Percentiles rank a stretch among this genome's conserved stretches.
These are phyloP conservation scores for Drosophila fuyamai DNA, from an alignment of 1,140 invertebrate species.

Conservation along the genomic window DNA sequence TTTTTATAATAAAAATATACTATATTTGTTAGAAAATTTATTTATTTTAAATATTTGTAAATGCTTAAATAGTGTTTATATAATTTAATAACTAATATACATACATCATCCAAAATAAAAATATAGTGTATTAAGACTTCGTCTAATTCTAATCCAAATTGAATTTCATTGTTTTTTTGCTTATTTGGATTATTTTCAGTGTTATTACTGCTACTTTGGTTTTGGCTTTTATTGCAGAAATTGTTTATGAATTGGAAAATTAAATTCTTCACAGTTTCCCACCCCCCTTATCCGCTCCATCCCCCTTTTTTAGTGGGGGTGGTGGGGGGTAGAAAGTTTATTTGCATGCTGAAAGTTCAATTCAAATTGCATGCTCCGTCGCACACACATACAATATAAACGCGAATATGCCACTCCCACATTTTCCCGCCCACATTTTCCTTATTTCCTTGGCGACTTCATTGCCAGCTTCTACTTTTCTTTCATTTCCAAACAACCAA, in stretches of 20 bases:
- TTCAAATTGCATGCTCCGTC: slow-evolving; percentile 72
- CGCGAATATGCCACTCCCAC: slow-evolving; percentile 8
- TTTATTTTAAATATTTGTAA: no score
- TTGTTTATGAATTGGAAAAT: slow-evolving; percentile 81
- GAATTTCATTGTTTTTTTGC: slow-evolving; percentile 30
- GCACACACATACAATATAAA: slow-evolving; percentile 34
- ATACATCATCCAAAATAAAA: background rate
- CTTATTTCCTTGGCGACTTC: slow-evolving; percentile 36
- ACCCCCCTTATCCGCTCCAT: background rate
- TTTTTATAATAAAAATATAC: no score
- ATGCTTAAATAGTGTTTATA: no score
- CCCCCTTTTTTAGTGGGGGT: background rate
- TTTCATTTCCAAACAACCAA: slow-evolving; percentile 3
- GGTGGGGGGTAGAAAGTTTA: slow-evolving; percentile 49
- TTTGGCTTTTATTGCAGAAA: slow-evolving; percentile 70
- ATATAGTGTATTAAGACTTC: background rate
- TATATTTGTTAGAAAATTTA: no score
- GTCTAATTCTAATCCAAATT: background rate
- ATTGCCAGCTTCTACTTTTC: slow-evolving; percentile 24
- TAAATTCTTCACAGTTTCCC: slow-evolving; percentile 64
- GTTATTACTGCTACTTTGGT: slow-evolving; percentile 71
- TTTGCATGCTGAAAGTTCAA: slow-evolving; percentile 75
- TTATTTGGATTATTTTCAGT: slow-evolving; percentile 62
- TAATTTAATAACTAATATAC: no score
- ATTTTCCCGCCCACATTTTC: slow-evolving; percentile 3